Percentiles rank a stretch among this genome's conserved stretches.
phyloP scores from a whole-genome alignment of 37 sponge, comb jelly and placozoan genomes.

The Mnemiopsis leidyi region DNA sequence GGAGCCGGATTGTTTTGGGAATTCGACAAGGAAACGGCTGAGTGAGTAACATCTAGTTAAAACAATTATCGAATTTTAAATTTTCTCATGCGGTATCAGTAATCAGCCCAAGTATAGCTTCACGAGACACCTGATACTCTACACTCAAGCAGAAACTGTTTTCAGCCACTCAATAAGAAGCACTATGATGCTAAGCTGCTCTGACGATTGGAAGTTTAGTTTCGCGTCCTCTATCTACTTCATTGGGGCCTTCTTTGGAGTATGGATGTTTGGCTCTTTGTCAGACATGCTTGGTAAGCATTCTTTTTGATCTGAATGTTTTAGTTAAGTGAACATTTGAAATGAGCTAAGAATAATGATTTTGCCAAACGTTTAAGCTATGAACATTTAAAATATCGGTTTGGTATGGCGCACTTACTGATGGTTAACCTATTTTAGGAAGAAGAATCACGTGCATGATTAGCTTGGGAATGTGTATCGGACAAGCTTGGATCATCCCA shows the following conservation, averaged over 20 bases:
- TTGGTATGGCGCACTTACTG: too few relatives aligned
- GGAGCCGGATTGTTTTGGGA: not conserved
- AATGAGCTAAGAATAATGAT: too few relatives aligned
- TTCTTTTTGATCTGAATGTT: not conserved
- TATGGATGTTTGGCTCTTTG: not conserved
- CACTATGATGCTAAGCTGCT: not conserved
- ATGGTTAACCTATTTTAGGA: too few relatives aligned
- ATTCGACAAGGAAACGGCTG: not conserved
- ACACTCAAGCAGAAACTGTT: too few relatives aligned
- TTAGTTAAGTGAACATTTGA: too few relatives aligned
- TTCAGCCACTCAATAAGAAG: conserved; percentile 44
- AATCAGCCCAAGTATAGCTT: too few relatives aligned
- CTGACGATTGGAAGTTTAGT: conserved; percentile 2
- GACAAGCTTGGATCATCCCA: conserved; percentile 40
- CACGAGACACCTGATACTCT: too few relatives aligned
- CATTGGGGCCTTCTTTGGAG: conserved; percentile 64
- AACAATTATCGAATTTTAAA: too few relatives aligned
- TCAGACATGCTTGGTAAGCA: conserved; percentile 21
- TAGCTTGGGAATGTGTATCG: conserved; percentile 3
- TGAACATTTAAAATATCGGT: too few relatives aligned
- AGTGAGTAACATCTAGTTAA: too few relatives aligned
- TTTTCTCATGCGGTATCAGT: too few relatives aligned
- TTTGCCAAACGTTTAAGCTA: too few relatives aligned
- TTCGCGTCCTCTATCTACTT: conserved; percentile 35
- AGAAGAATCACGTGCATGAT: not conserved